These are phyloP conservation scores for Orientallactaga sibirica DNA, from an alignment of 2,797 vertebrate species.

Conservation along the genomic window DNA sequence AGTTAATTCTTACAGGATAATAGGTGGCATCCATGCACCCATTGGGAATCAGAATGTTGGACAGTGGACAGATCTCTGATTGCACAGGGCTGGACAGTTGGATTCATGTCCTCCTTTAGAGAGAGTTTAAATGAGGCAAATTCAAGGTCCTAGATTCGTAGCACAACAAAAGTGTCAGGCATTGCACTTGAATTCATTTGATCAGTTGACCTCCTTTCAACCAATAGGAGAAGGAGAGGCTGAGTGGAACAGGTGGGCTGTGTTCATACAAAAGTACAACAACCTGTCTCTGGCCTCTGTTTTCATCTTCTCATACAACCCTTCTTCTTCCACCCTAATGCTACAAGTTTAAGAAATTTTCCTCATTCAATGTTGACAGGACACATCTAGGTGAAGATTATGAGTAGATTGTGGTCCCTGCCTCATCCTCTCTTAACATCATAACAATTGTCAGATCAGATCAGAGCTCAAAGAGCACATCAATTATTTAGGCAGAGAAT, in stretches of 20 bases:
- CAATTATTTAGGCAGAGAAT: slow-evolving; percentile 2
- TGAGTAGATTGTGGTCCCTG: neutral
- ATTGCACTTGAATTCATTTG: neutral
- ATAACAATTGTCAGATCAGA: neutral
- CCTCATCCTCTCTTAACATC: neutral
- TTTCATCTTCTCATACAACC: neutral
- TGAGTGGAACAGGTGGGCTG: neutral
- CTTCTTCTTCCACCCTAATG: neutral
- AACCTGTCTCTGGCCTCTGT: neutral
- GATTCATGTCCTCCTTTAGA: neutral
- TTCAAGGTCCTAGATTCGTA: neutral
- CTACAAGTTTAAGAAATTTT: neutral
- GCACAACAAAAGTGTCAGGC: neutral
- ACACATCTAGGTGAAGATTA: neutral
- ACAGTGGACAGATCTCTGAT: neutral
- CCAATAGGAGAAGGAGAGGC: neutral
- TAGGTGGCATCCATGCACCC: neutral
- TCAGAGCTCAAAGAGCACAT: slow-evolving; percentile 2
- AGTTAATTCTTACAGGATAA: neutral
- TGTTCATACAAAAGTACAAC: neutral
- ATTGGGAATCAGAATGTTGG: neutral
- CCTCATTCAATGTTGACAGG: neutral
- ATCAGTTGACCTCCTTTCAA: neutral
- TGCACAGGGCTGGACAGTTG: neutral
- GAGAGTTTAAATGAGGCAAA: neutral